Base-by-base conservation (phyloP, 2,113 vertebrate genomes). In the Rhizomys pruinosus region DNA sequence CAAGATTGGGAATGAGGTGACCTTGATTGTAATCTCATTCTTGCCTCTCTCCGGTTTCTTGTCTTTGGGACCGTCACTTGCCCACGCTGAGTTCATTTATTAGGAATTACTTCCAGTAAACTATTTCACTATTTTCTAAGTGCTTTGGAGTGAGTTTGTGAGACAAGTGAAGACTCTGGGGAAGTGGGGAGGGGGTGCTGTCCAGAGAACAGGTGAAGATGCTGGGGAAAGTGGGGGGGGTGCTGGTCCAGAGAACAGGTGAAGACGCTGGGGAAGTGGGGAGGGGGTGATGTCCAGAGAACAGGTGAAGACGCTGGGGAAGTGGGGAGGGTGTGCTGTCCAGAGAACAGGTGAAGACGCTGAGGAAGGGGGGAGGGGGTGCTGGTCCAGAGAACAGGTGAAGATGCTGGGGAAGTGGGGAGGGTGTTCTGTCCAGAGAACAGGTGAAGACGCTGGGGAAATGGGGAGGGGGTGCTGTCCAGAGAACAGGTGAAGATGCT, bases 281-380 rank as follows among this genome's bases (percentile, higher is more conserved):
- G 97, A 96, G 90, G 76, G 93, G 92, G 95, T 84, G 44, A 1
- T 69, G 78, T 94, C 92, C 34, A 19, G 29, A 47, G n/a, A 92
- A 85, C 68, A 85, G 86, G 90, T 19, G 39, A 0, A 19, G 68
- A 37, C 39, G 63, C 63, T n/a, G 29, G 66, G 61, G 68, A 59
- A 25, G 78, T 89, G 96, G 68, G 97, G 97, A 96, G 90, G 76
- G 93, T 93, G 95, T 84, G 44, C 1, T 69, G 78, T 94, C 92
- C 34, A 19, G 29, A 47, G n/a, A 92, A 85, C 68, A 85, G 86
- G 90, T 19, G 39, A 0, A 19, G 68, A 37, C 39, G 63, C 63
- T n/a, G 29, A 59, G 61, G 68, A 59, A 25, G 78, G 87, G 96
- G 68, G 97, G 97, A 96, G 90, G 76, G 93, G 92, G 95, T 84